Base-by-base conservation (phyloP, 2,797 vertebrate species). In the Carduelis carduelis region DNA sequence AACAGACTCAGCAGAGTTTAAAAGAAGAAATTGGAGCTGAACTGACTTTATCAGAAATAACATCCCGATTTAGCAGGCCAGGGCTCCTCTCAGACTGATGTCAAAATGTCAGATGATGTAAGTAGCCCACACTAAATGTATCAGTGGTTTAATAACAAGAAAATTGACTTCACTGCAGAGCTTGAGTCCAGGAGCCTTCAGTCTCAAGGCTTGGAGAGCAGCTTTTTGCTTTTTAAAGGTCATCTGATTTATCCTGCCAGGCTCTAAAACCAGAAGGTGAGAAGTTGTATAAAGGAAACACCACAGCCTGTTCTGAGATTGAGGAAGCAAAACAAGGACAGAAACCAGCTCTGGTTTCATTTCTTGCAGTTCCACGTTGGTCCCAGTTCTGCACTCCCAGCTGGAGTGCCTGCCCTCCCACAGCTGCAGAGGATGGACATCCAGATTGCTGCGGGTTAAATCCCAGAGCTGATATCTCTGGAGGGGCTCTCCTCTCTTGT, bases 171-270 rank as follows among this genome's bases (percentile, higher is more conserved):
- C 44, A 32, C 41, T 85, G 84, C 41, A 89, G n/a, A 70, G 53
- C 32, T 76, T 32, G 44, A 85, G 68, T 55, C 66, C 27, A 30
- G 74, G 50, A 80, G 49, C 61, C 68, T 70, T 91, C 68, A 64
- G 56, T 43, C 71, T 85, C 49, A 87, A 55, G 39, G 20, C 65
- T 39, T 60, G 53, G 44, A 8, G 4, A 96, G 46, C 21, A 53
- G 41, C 37, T 74, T 85, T 77, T 43, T 83, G 53, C 76, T 86
- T 81, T 83, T 47, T 69, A 95, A 96, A 95, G 87, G 90, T 95
- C 90, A 92, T 17, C 65, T 35, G 53, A 52, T 76, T 90, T 63
- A 83, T 64, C 64, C 56, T 87, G 44, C 35, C 60, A 85, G 72
- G 11, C 71, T 69, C 55, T 61, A 23, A 93, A 90, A 72, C 8